Base-by-base conservation (phyloP, 2,888 invertebrate genomes). In the Hirtodrosophila confusa region DNA sequence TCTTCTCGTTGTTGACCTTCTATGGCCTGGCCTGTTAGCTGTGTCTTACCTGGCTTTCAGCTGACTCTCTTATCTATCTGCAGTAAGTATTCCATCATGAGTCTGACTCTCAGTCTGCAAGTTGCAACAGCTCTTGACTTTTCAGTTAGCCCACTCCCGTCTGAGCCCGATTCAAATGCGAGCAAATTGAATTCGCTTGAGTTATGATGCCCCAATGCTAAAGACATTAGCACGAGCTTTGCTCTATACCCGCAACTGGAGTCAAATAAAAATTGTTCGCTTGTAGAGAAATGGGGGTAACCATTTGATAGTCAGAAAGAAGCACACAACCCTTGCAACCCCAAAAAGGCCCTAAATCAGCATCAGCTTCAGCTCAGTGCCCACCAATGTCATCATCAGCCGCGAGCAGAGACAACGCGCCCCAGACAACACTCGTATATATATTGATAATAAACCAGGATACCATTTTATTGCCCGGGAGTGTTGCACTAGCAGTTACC, bases 331-430 rank as follows among this genome's bases (percentile, higher is more conserved):
- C 71, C 75, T 66, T 69, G 44, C 60, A 17, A 39, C 11, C 27
- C 24, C 41, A 51, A 29, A 39, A 43, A 17, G 50, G 61, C 62
- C 55, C 68, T 71, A 75, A 75, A 70, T 75, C 75, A 75, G 66
- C 69, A 69, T 69, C 68, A 78, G 58, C 75, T 72, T 62, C 75
- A 78, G 64, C 56, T 75, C 80, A 80, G 61, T 82, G 69, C 67
- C 77, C 84, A 82, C 73, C 65, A 83, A 84, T 86, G 83, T 83
- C 86, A 82, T 85, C 78, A 78, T 78, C 78, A 69, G 70, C 45
- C 70, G 73, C 69, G 61, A 29, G 44, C 69, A 44, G 55, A 48
- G 57, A n/a, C 51, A 50, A 11, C 41, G 40, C 23, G 33, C 40
- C 35, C 57, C 44, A 31, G 39, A 55, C 17, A 43, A 57, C 50